A percentile compares a stretch with the other conserved stretches of the same genome.
These are phyloP conservation scores for Alaudala cheleensis DNA, from an alignment of 2,113 vertebrate species.

Conservation along the genomic window DNA sequence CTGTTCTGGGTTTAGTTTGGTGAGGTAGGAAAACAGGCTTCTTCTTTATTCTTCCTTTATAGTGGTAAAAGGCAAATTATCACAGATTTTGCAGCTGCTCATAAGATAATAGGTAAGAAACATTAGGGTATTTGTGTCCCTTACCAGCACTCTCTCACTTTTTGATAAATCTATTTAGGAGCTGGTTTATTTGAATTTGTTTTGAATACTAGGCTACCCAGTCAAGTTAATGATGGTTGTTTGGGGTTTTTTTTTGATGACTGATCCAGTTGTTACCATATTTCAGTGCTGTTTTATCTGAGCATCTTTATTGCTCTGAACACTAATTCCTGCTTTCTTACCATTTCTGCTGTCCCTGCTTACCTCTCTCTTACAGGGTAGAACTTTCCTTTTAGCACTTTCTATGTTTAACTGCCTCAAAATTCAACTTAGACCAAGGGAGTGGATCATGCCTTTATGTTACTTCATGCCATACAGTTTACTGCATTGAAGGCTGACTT, in stretches of 20 bases:
- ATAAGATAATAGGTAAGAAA: not conserved
- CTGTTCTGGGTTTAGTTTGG: not conserved
- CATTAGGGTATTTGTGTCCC: not conserved
- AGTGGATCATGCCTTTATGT: not conserved
- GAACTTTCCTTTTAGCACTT: not conserved
- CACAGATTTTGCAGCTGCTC: not conserved
- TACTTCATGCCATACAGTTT: not conserved
- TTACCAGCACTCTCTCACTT: not conserved
- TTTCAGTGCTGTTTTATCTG: not conserved
- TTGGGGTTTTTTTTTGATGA: not conserved
- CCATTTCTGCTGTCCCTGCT: not conserved
- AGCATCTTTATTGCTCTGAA: not conserved
- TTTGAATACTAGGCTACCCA: not conserved
- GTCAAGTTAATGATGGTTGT: not conserved
- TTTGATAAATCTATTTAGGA: not conserved
- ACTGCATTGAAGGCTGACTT: not conserved
- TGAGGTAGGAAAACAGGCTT: not conserved
- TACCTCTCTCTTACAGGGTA: not conserved
- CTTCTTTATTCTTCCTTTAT: not conserved
- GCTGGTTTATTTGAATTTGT: not conserved
- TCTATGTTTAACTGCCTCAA: not conserved
- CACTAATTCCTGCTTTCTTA: not conserved
- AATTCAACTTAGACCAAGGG: not conserved
- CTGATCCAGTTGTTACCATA: not conserved
- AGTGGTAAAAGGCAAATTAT: not conserved